phyloP scores from a whole-genome alignment of 2,888 invertebrate genomes.

The Microctonus hyperodae region DNA sequence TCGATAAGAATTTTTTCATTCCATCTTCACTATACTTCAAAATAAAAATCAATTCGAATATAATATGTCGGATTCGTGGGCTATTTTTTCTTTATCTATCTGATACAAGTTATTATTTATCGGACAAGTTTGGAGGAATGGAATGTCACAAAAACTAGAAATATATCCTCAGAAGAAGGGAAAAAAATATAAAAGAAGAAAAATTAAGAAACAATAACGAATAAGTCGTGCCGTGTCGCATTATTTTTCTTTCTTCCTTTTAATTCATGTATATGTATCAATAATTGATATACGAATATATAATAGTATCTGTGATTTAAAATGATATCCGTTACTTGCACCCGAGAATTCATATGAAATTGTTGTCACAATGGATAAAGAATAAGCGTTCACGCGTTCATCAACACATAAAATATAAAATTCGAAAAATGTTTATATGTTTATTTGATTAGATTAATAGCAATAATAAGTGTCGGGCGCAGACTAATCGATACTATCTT shows the following conservation, averaged over 20 bases:
- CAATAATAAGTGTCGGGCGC: background rate
- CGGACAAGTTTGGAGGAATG: constrained; percentile 53
- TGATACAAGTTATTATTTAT: constrained; percentile 29
- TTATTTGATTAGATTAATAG: background rate
- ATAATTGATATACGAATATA: constrained; percentile 52
- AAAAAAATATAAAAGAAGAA: constrained; percentile 35
- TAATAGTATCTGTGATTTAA: constrained; percentile 41
- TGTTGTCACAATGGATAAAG: background rate
- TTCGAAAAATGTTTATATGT: too few relatives aligned
- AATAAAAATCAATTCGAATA: background rate
- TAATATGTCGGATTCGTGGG: background rate
- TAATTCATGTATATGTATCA: constrained; percentile 25
- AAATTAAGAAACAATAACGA: constrained; percentile 19
- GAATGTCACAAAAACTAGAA: constrained; percentile 57
- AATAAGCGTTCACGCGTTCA: background rate
- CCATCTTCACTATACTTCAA: background rate
- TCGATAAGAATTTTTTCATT: background rate
- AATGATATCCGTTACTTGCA: constrained; percentile 43
- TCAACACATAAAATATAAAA: background rate
- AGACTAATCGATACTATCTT: background rate
- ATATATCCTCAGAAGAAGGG: constrained; percentile 42
- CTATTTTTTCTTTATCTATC: constrained; percentile 17
- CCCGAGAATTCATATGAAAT: constrained; percentile 33
- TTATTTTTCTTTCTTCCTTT: background rate
- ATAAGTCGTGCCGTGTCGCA: constrained; percentile 30